Evolutionary conservation across 2,888 invertebrate genomes (phyloP), one percentile per base, ranked within the genome.

Genomic region (Colostygia pectinataria): DNA sequence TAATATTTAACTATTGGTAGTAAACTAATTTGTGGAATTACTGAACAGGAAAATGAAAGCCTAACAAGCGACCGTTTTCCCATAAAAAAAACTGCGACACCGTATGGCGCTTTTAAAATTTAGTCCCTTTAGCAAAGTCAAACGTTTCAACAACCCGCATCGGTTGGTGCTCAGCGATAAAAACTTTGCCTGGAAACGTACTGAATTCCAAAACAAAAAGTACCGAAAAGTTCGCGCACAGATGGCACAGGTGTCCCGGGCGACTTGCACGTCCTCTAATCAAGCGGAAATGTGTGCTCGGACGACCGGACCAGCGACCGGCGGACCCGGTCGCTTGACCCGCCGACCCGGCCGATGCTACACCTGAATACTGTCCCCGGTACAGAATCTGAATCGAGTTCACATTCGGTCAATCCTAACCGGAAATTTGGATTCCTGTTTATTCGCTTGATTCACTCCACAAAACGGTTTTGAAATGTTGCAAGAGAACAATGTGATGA

Each of bases 231-330:
- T 81, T 76, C 65, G 63, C 63, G 65, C 66, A 60, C 77, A 77
- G 79, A 74, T 74, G 78, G 79, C 76, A 74, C 83, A 87, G 86
- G 84, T 87, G 87, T 79, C 73, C 74, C 74, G 63, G 59, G 71
- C 67, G 71, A 76, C 79, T 80, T 74, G 75, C 75, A 71, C 75
- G 75, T 71, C 68, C 77, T 84, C 83, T 87, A 88, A 88, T 89
- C 89, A 87, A 84, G 82, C 80, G 85, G 84, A 88, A 88, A 85
- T 80, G 71, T 84, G 83, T 80, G 80, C 82, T 84, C 70, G 73
- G 74, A 69, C 77, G 77, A 66, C 66, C 75, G 74, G 68, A 57
- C 67, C 65, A 66, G 58, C 53, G 53, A 56, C 58, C 61, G 34
- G 34, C 23, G 10, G 34, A 34, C 34, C 33, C 36, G 65, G 53